Evolutionary conservation across 2,888 invertebrate species (phyloP).

Genomic region (Drosophila prostipennis): DNA sequence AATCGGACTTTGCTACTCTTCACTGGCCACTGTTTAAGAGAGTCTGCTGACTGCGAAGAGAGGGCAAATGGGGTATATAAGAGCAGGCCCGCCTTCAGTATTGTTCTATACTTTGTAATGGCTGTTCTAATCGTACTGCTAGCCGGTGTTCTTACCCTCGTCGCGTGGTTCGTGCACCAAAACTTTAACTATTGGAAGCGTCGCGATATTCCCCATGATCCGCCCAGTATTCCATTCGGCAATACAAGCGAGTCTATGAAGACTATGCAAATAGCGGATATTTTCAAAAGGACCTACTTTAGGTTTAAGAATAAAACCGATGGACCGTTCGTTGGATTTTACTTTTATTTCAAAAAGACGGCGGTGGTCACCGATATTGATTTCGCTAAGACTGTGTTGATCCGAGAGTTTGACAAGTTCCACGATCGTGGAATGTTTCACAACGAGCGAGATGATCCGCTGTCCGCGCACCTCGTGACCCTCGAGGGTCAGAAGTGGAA

Average conservation of each 20-base stretch:
- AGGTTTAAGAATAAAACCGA: conserved; percentile 62
- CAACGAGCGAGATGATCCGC: conserved; percentile 81
- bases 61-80: neutral
- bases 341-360: conserved; percentile 60
- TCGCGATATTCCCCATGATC: conserved; percentile 61
- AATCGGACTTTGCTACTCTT: neutral
- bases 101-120: neutral
- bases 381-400: conserved; percentile 75
- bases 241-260: conserved; percentile 56
- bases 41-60: neutral
- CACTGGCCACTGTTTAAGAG: neutral
- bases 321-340: conserved; percentile 79
- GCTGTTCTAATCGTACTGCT: conserved; percentile 12
- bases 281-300: conserved; percentile 59
- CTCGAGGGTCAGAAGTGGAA: conserved; percentile 83
- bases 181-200: conserved; percentile 56
- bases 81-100: neutral
- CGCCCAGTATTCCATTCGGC: conserved; percentile 63
- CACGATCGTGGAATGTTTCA: conserved; percentile 78
- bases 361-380: conserved; percentile 73
- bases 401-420: conserved; percentile 81
- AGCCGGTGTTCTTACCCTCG: conserved; percentile 22
- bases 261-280: conserved; percentile 52
- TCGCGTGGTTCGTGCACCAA: conserved; percentile 50
- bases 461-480: conserved; percentile 82